These are phyloP conservation scores for Sarcophaga caerulescens DNA, from an alignment of 2,888 invertebrate genomes.

Conservation along the genomic window DNA sequence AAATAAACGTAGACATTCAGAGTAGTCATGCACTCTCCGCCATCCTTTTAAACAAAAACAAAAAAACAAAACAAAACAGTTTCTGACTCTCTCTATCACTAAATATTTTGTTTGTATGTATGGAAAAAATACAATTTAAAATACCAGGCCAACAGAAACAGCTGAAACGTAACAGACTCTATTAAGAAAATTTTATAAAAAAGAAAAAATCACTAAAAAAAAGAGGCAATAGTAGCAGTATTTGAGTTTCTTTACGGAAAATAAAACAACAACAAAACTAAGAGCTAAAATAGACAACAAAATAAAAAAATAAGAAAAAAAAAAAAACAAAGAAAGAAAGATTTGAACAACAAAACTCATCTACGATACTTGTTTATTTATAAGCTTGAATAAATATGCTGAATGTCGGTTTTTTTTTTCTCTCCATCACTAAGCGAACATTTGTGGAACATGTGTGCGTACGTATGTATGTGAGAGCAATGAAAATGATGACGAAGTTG, in stretches of 20 bases:
- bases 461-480: not conserved
- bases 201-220: constrained; percentile 18
- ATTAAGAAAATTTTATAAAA: not conserved
- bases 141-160: constrained; percentile 61
- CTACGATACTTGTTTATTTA: constrained; percentile 77
- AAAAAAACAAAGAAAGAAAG: not conserved
- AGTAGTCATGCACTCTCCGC: too few relatives aligned
- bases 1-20: too few relatives aligned
- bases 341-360: constrained; percentile 71
- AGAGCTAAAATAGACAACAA: constrained; percentile 12
- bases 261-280: constrained; percentile 19
- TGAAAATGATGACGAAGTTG: constrained; percentile 34
- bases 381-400: constrained; percentile 68
- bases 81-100: not conserved
- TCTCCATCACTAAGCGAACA: not conserved
- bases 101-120: constrained; percentile 22
- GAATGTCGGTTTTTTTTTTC: constrained; percentile 55
- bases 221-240: constrained; percentile 31
- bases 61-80: not conserved
- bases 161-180: constrained; percentile 15
- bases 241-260: constrained; percentile 24
- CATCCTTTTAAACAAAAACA: not conserved
- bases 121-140: constrained; percentile 41
- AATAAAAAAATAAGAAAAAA: constrained; percentile 2
- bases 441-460: not conserved